Base-by-base conservation (phyloP, 1,140 invertebrate genomes). In the Goniozus legneri region DNA sequence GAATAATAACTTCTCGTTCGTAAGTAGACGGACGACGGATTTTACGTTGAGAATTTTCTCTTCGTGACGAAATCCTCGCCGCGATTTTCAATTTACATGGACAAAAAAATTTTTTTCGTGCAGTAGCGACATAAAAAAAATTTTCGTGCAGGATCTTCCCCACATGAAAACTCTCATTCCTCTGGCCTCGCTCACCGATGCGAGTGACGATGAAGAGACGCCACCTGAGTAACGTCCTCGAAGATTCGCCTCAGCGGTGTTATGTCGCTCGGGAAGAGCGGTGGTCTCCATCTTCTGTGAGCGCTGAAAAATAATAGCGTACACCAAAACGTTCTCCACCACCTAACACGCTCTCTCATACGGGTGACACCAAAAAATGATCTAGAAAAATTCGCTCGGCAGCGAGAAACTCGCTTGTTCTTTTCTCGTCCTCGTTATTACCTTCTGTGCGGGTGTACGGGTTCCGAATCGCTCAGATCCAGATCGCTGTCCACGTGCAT, bases 211-310 rank as follows among this genome's bases (percentile, higher is more conserved):
- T 67, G 64, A 42, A 66, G 62, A 34, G 58, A 61, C 24, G 59
- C 56, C 22, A 54, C 61, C 41, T 64, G 63, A 31, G 78, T 80
- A 60, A 78, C 74, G 51, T 84, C 82, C 79, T 87, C 85, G 73
- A 87, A 87, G 74, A 86, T 79, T 67, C 83, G 79, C 73, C 82
- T 78, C 65, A 87, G 75, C 67, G 82, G 83, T 60, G 84, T 83
- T 67, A 87, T 87, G 73, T 86, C 84, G 56, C 83, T 84, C 45
- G 82, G 82, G 79, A 86, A 84, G 64, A 83, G 76, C 54, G 84
- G 83, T 54, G 83, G 83, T 58, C 82, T 79, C 84, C 84, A 85
- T 74, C 81, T 80, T 72, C 81, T 82, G 75, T 84, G 78, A 60
- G 75, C 75, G 73, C 83, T 85, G 77, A 50, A 69, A 67, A 62